Evolutionary conservation across 2,113 vertebrate species (phyloP).

Genomic region (Syngnathus floridae): DNA sequence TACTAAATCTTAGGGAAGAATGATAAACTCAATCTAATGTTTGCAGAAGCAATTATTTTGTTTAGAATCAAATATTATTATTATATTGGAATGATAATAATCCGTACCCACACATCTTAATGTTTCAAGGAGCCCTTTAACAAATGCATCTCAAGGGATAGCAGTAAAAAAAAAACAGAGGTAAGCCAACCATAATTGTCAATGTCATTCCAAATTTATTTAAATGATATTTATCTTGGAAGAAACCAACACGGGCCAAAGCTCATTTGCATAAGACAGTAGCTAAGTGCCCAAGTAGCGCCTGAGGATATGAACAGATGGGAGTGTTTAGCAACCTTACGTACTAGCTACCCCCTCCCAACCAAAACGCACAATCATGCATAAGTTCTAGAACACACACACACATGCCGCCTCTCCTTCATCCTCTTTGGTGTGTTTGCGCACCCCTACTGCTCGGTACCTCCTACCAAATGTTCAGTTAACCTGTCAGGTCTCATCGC

Average conservation of each 20-base stretch:
- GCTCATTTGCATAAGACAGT: constrained; percentile 86
- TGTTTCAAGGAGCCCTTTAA: constrained; percentile 46
- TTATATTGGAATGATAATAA: background rate
- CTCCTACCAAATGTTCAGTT: constrained; percentile 71
- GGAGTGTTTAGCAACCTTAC: constrained; percentile 80
- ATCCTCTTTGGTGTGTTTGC: constrained; percentile 14
- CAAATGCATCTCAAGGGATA: constrained; percentile 69
- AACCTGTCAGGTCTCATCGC: constrained; percentile 81
- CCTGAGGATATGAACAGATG: constrained; percentile 81
- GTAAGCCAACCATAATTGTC: constrained; percentile 56
- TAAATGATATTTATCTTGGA: constrained; percentile 60
- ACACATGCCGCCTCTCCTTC: constrained; percentile 14
- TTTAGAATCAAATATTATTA: background rate
- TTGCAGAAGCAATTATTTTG: background rate
- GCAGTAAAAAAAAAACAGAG: constrained; percentile 62
- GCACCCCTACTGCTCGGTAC: constrained; percentile 9
- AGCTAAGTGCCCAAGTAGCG: constrained; percentile 64
- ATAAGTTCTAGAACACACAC: constrained; percentile 14
- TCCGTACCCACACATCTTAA: background rate
- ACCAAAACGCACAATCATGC: constrained; percentile 30
- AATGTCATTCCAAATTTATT: constrained; percentile 50
- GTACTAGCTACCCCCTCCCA: constrained; percentile 33
- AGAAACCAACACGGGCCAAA: constrained; percentile 66
- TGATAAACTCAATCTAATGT: background rate
- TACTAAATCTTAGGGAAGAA: background rate